Base-by-base conservation (phyloP, 2,797 vertebrate genomes). In the Hoplostethus mediterraneus region DNA sequence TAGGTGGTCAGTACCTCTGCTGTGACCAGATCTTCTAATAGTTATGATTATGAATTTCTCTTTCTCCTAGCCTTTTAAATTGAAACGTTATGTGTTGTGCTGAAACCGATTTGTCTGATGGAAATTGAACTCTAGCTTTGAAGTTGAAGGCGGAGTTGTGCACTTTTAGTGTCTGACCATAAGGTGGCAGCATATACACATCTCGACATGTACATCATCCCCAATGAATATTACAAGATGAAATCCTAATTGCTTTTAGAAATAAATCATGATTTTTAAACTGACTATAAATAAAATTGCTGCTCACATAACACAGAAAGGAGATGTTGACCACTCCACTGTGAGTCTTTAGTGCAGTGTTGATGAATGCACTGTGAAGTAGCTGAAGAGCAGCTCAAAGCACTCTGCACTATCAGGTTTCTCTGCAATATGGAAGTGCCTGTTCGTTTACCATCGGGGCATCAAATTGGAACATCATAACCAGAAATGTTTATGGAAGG, bases 1-100 rank as follows among this genome's bases (percentile, higher is more conserved):
- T 63, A 62, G 67, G 83, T 80, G 83, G 71, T 88, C 62, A 25
- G 89, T 90, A 81, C 84, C 84, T 90, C 87, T 87, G 75, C 85
- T 85, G 71, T 87, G 84, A 87, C 65, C 67, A 77, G 70, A 71
- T 81, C 77, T 75, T 53, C 57, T 44, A 21, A 62, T 64, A 42
- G 42, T 56, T 28, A 28, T 28, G 52, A 78, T 80, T 55, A 79
- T 72, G 60, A 59, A 71, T 69, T 84, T 85, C 70, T 81, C 70
- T 80, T 53, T 81, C 63, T 67, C 3, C 17, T 71, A 79, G 76
- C 36, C 49, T 90, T 89, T 87, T 73, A 82, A 85, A 84, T 81
- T 63, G 42, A 31, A 74, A 31, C 9, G 59, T 62, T 45, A 57
- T 58, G 31, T 53, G 40, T 67, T 73, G 57, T 77, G 64, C 74